A percentile compares a stretch with the other conserved stretches of the same genome.
Conservation (phyloP, 2,797 vertebrate species). For the Propithecus perrieri region DNA sequence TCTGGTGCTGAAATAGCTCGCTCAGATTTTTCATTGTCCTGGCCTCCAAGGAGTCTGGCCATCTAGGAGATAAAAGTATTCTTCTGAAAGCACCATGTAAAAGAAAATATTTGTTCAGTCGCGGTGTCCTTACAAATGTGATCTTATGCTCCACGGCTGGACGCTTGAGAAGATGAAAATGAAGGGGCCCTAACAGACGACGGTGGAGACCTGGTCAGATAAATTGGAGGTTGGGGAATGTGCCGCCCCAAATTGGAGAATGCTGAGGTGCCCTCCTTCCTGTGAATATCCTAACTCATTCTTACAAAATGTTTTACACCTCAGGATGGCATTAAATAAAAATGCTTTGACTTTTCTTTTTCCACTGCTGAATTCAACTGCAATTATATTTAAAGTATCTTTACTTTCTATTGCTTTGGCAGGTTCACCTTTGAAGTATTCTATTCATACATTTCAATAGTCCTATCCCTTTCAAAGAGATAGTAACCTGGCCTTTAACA, state of each 20-base stretch:
- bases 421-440: conserved; percentile 66
- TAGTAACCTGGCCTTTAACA: conserved; percentile 42
- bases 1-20: conserved; percentile 56
- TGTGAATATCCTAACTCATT: conserved; percentile 48
- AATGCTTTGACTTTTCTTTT: conserved; percentile 58
- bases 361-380: conserved; percentile 51
- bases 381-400: conserved; percentile 76
- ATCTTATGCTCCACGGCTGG: conserved; percentile 46
- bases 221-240: conserved; percentile 37
- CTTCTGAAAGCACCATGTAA: conserved; percentile 63
- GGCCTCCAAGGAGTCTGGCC: conserved; percentile 62
- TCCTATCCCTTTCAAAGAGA: conserved; percentile 26
- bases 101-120: conserved; percentile 73
- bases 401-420: conserved; percentile 44
- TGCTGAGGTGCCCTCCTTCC: conserved; percentile 8
- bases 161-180: conserved; percentile 67
- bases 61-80: conserved; percentile 68
- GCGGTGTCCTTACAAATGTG: conserved; percentile 49
- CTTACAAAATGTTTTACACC: conserved; percentile 4
- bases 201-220: conserved; percentile 3
- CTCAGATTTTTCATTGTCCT: conserved; percentile 71
- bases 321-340: conserved; percentile 56
- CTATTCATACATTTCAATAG: conserved; percentile 70
- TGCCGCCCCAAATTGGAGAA: conserved; percentile 42
- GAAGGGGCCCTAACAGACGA: conserved; percentile 58